Conservation (phyloP, 2,797 vertebrate genomes). For the Pseudochromis fuscus region DNA sequence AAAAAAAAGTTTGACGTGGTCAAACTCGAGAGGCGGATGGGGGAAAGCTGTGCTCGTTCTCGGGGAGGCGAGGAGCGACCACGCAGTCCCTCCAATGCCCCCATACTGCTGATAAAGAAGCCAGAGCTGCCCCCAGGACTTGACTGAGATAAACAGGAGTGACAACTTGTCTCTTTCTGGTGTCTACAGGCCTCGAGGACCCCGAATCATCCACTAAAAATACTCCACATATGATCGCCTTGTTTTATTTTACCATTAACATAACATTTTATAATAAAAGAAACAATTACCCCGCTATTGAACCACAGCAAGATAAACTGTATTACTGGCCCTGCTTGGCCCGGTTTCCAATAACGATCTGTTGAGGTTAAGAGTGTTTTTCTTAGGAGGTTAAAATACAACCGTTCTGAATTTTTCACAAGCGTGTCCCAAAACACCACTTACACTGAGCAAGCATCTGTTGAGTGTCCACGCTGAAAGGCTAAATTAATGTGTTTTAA, state of each 20-base stretch:
- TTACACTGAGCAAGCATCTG: constrained; percentile 17
- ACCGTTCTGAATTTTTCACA: constrained; percentile 17
- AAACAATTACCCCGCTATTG: not conserved
- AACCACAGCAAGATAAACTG: not conserved
- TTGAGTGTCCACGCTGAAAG: not conserved
- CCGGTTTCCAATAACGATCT: constrained; percentile 21
- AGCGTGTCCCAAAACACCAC: constrained; percentile 16
- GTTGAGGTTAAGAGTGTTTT: constrained; percentile 15
- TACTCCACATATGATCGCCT: not conserved
- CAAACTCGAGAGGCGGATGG: constrained; percentile 7
- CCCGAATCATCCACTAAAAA: not conserved
- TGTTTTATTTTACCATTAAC: constrained; percentile 10
- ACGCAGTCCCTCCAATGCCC: not conserved
- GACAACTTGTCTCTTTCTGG: constrained; percentile 34
- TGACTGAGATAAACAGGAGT: constrained; percentile 33
- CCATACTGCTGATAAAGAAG: not conserved
- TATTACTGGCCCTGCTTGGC: constrained; percentile 12
- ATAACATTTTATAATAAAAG: not conserved
- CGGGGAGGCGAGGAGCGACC: not conserved
- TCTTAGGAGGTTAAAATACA: constrained; percentile 13
- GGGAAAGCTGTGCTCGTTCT: not conserved
- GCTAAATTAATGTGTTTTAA: constrained; percentile 20
- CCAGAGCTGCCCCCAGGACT: constrained; percentile 4
- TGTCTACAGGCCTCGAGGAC: constrained; percentile 9
- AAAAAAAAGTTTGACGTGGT: constrained; percentile 10